A percentile compares a stretch with the other conserved stretches of the same genome.
phyloP scores from a whole-genome alignment of 2,888 invertebrate species.

The Stenodera caucasica region DNA sequence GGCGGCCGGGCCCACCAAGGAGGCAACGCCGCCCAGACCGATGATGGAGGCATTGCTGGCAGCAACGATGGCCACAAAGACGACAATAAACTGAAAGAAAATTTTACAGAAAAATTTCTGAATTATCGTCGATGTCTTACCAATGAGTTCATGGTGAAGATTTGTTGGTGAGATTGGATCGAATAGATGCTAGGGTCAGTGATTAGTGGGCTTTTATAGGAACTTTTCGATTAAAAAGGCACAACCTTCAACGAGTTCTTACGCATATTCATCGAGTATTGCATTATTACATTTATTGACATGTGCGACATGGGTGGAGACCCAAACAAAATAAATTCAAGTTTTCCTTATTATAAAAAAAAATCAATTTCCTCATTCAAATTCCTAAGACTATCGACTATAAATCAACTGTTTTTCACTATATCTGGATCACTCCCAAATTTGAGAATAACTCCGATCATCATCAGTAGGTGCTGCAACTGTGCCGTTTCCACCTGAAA shows the following conservation, averaged over 20 bases:
- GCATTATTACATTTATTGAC: conserved; percentile 19
- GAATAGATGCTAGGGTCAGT: conserved; percentile 26
- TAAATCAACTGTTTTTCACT: too few species aligned
- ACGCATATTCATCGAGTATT: conserved; percentile 30
- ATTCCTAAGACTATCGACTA: too few species aligned
- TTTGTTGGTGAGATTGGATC: conserved; percentile 29
- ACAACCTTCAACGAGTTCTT: conserved; percentile 39
- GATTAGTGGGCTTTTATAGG: conserved; percentile 35
- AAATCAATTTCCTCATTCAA: neutral
- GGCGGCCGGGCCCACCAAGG: conserved; percentile 44
- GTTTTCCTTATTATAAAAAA: conserved; percentile 4
- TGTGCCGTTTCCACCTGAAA: too few species aligned
- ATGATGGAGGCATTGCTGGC: conserved; percentile 42
- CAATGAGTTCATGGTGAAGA: conserved; percentile 45
- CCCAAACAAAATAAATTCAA: neutral
- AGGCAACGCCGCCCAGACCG: conserved; percentile 36
- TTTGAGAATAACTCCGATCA: too few species aligned
- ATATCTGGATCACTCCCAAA: too few species aligned
- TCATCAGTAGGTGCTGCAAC: too few species aligned
- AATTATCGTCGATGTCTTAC: conserved; percentile 35
- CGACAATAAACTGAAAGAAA: conserved; percentile 33
- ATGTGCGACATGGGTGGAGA: conserved; percentile 25
- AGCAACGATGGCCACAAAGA: conserved; percentile 39
- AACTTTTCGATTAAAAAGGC: conserved; percentile 30
- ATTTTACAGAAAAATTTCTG: too few species aligned